Conservation (phyloP, 2,113 vertebrate species). For the Etheostoma spectabile region DNA sequence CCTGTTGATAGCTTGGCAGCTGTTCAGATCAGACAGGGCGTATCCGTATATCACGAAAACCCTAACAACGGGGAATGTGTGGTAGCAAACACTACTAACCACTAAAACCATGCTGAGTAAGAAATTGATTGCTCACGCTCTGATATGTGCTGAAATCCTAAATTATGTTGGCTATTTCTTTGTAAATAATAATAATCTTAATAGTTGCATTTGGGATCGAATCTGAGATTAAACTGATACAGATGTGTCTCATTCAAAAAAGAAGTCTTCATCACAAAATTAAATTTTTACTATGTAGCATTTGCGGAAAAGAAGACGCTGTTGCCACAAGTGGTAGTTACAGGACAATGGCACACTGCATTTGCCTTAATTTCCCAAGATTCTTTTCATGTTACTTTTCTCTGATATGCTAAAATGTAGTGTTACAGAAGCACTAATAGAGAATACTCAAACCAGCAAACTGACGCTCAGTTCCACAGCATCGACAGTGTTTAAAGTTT, state of each 20-base stretch:
- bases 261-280: not conserved
- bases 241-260: slow-evolving; percentile 4
- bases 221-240: not conserved
- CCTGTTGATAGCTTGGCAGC: slow-evolving; percentile 64
- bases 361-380: not conserved
- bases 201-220: not conserved
- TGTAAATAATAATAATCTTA: not conserved
- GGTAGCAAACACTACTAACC: slow-evolving; percentile 43
- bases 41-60: slow-evolving; percentile 45
- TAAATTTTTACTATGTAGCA: not conserved
- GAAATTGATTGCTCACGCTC: not conserved
- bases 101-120: slow-evolving; percentile 22
- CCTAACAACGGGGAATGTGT: slow-evolving; percentile 48
- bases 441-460: not conserved
- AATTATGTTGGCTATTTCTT: not conserved
- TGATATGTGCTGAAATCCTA: slow-evolving; percentile 10
- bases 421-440: not conserved
- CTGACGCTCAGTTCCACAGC: not conserved
- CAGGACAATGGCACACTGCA: not conserved
- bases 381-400: not conserved
- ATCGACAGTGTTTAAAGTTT: not conserved
- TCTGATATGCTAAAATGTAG: not conserved
- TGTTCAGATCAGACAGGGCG: slow-evolving; percentile 59
- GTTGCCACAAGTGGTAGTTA: not conserved
- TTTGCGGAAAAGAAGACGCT: not conserved